Evolutionary conservation across 2,113 vertebrate species (phyloP).

Genomic region (Cryptotis parvus): DNA sequence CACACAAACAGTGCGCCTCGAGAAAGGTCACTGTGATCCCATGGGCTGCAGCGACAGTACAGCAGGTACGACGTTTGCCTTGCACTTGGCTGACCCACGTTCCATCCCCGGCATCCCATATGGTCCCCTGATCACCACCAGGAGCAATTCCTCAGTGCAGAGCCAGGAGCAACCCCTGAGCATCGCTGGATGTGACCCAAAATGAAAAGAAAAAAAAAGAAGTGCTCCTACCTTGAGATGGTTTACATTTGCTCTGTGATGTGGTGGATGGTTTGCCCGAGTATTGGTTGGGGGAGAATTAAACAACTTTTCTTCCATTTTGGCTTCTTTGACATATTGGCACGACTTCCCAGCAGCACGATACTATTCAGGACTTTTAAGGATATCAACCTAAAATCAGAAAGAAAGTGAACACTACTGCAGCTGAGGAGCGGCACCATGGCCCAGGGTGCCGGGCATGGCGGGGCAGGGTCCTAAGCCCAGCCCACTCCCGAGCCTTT

Average conservation of each 20-base stretch:
- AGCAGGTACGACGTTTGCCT: too few relatives aligned
- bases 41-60: too few relatives aligned
- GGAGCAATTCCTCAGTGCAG: too few relatives aligned
- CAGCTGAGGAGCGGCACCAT: too few relatives aligned
- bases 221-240: slow-evolving; percentile 87
- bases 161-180: too few relatives aligned
- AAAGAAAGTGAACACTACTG: slow-evolving; percentile 17
- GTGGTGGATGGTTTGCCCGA: slow-evolving; percentile 85
- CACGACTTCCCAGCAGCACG: slow-evolving; percentile 97
- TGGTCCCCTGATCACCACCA: too few relatives aligned
- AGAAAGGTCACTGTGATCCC: too few relatives aligned
- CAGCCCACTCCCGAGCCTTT: not conserved
- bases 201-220: not conserved
- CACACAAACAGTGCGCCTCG: too few relatives aligned
- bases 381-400: slow-evolving; percentile 91
- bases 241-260: slow-evolving; percentile 87
- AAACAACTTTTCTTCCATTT: slow-evolving; percentile 97
- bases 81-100: too few relatives aligned
- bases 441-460: too few relatives aligned
- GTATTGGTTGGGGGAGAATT: slow-evolving; percentile 84
- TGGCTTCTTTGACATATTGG: slow-evolving; percentile 96
- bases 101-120: too few relatives aligned
- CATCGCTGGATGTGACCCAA: too few relatives aligned
- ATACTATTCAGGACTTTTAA: slow-evolving; percentile 98
- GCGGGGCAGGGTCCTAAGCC: rapidly evolving